Percentiles rank a stretch among this genome's conserved stretches.
Evolutionary conservation across 2,888 invertebrate genomes (phyloP).

Genomic region (Cerceris rybyensis): DNA sequence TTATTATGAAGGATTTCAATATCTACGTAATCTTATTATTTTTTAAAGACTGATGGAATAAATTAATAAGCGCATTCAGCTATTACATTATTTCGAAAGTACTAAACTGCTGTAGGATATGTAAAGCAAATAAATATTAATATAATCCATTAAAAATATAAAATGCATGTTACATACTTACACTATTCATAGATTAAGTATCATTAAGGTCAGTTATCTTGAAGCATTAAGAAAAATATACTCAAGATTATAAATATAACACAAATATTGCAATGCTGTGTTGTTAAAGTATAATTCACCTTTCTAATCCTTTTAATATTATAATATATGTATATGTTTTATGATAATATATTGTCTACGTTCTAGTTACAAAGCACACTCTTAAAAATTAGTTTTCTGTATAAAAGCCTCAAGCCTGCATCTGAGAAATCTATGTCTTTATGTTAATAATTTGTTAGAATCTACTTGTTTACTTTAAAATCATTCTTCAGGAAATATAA

Average conservation of each 20-base stretch:
- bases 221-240: constrained; percentile 38
- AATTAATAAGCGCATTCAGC: background rate
- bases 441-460: background rate
- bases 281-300: constrained; percentile 22
- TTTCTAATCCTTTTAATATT: constrained; percentile 4
- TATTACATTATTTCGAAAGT: constrained; percentile 1
- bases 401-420: constrained; percentile 1
- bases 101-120: constrained; percentile 13
- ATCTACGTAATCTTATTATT: background rate
- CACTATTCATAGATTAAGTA: constrained; percentile 43
- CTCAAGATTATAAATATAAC: constrained; percentile 20
- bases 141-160: constrained; percentile 36
- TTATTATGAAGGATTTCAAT: background rate
- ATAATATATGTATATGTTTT: background rate
- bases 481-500: background rate
- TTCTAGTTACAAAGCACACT: constrained; percentile 12
- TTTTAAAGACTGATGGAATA: background rate
- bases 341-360: constrained; percentile 15
- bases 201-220: constrained; percentile 44
- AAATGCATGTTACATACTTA: constrained; percentile 52
- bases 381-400: constrained; percentile 1
- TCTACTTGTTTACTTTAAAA: background rate
- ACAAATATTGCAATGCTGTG: constrained; percentile 32
- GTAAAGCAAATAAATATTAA: constrained; percentile 10
- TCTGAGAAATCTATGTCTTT: constrained; percentile 18